phyloP scores from a whole-genome alignment of 2,113 vertebrate species.

The Scalopus aquaticus region DNA sequence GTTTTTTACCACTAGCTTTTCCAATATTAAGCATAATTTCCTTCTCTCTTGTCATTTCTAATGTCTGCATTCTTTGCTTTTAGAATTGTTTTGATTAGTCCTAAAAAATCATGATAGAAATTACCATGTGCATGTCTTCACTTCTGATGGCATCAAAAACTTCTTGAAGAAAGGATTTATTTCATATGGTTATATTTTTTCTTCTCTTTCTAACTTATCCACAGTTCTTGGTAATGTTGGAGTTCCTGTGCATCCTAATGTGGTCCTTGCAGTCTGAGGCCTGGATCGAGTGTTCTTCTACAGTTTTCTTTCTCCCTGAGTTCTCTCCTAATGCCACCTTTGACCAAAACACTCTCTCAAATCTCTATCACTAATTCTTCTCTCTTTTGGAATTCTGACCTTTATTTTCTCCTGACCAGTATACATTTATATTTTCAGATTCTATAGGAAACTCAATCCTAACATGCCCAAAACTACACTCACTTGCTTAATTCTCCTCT shows the following conservation, averaged over 20 bases:
- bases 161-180: background rate
- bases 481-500: background rate
- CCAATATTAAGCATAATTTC: background rate
- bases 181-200: background rate
- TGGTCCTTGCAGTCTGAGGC: background rate
- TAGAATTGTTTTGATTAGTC: background rate
- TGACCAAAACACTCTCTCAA: background rate
- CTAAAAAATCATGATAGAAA: background rate
- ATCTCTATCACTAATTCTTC: background rate
- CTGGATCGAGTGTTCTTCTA: background rate
- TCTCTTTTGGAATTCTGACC: background rate
- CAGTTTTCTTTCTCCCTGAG: background rate
- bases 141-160: background rate
- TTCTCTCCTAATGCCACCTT: background rate
- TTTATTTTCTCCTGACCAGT: background rate
- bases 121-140: background rate
- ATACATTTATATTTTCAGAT: background rate
- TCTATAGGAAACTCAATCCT: background rate
- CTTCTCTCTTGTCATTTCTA: background rate
- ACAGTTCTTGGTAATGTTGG: background rate
- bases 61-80: background rate
- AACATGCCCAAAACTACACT: background rate
- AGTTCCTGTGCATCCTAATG: background rate
- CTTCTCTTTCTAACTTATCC: background rate
- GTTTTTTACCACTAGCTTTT: background rate